phyloP scores from a whole-genome alignment of 1,140 invertebrate genomes.

The Eueides isabella region DNA sequence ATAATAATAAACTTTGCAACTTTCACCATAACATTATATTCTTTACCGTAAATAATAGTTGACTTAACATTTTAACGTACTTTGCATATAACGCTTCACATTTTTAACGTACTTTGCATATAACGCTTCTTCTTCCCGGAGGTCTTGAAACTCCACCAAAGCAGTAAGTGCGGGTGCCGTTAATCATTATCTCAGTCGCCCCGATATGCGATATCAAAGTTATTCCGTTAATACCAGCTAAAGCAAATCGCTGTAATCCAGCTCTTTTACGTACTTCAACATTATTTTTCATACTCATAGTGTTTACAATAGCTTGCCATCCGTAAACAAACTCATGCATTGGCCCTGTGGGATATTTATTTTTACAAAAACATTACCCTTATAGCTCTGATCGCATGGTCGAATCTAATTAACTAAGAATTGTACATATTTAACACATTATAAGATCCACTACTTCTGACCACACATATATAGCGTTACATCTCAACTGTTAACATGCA shows the following conservation, averaged over 20 bases:
- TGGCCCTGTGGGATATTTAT: slow-evolving; percentile 49
- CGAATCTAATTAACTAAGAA: too few relatives aligned
- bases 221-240: slow-evolving; percentile 75
- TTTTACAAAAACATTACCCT: not conserved
- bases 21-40: too few relatives aligned
- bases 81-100: not conserved
- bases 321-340: slow-evolving; percentile 78
- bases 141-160: slow-evolving; percentile 71
- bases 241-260: slow-evolving; percentile 68
- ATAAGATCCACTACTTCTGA: too few relatives aligned
- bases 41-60: too few relatives aligned
- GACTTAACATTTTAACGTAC: too few relatives aligned
- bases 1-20: too few relatives aligned
- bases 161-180: slow-evolving; percentile 72
- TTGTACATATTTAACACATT: too few relatives aligned
- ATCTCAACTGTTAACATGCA: too few relatives aligned
- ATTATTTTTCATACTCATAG: slow-evolving; percentile 78
- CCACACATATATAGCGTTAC: too few relatives aligned
- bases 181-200: slow-evolving; percentile 76
- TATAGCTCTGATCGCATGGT: too few relatives aligned
- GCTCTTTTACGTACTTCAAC: slow-evolving; percentile 75
- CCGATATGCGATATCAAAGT: slow-evolving; percentile 71
- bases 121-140: slow-evolving; percentile 66
- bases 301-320: slow-evolving; percentile 75
- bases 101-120: slow-evolving; percentile 62